Evolutionary conservation across 2,113 vertebrate genomes (phyloP), one percentile per base, ranked within the genome.

Genomic region (Spilogale gracilis): DNA sequence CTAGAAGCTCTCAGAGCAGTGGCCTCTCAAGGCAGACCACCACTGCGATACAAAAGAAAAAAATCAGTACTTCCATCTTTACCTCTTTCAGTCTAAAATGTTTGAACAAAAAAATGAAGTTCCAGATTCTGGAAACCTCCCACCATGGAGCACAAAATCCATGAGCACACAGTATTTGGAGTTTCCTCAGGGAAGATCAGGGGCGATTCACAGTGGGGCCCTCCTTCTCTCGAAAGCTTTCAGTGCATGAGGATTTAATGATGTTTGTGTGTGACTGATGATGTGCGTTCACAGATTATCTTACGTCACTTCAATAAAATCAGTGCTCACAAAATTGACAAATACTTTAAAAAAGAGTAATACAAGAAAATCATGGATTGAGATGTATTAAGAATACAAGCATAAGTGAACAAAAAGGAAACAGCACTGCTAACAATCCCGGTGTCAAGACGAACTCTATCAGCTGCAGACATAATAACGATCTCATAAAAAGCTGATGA

Each of bases 81-180:
- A 50, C 38, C 89, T 95, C 38, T 76, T 92, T 78, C 69, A 38
- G 80, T 13, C 43, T 80, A 74, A 92, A 96, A 69, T 27, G 17
- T 73, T 85, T 50, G 58, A 38, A 32, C 9, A 25, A 67, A n/a
- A 5, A 54, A 43, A 50, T 4, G 21, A 45, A 54, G 67, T 18
- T 20, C 54, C 1, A 4, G 80, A 92, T 9, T 32, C 27, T 78
- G 38, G 81, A 61, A 65, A 9, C 9, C 60, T 38, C 16, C 58
- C 30, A 16, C 52, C 48, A 32, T 0, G 18, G 13, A 38, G 25
- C 32, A 32, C 0, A 63, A 73, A 20, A 10, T 6, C 54, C 38
- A 38, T 38, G 38, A 38, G 38, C 38, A 38, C 6, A n/a, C 16
- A n/a, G n/a, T 2, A 1, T 7, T 9, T 79, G 73, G 20, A 11